phyloP scores from a whole-genome alignment of 1,140 invertebrate species.

The Sinella curviseta region DNA sequence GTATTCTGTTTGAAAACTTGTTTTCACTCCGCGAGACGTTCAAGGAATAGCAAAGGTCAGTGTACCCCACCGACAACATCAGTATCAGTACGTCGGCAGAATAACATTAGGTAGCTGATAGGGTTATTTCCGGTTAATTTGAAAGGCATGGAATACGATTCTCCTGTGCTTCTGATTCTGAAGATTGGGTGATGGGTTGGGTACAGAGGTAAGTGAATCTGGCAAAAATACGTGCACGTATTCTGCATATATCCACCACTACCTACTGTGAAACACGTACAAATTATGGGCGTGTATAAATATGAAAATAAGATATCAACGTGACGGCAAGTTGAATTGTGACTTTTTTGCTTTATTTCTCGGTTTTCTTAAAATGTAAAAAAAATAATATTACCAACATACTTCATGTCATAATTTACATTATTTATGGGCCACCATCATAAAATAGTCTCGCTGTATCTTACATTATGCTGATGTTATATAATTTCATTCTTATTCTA shows the following conservation, averaged over 20 bases:
- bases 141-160: not conserved
- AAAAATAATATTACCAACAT: constrained; percentile 2
- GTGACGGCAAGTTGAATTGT: not conserved
- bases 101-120: too few species aligned
- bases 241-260: too few species aligned
- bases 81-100: too few species aligned
- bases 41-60: constrained; percentile 9
- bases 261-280: too few species aligned
- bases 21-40: not conserved
- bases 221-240: too few species aligned
- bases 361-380: not conserved
- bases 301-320: too few species aligned
- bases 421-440: constrained; percentile 5
- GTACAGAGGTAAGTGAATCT: too few species aligned
- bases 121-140: not conserved
- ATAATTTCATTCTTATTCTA: too few species aligned
- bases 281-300: too few species aligned
- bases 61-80: not conserved
- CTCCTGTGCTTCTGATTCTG: too few species aligned
- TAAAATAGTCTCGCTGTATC: not conserved
- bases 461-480: too few species aligned
- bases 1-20: not conserved
- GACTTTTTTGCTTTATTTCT: not conserved
- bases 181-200: too few species aligned
- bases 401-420: not conserved